phyloP scores from a whole-genome alignment of 2,113 vertebrate genomes.

The Muntiacus muntjak region DNA sequence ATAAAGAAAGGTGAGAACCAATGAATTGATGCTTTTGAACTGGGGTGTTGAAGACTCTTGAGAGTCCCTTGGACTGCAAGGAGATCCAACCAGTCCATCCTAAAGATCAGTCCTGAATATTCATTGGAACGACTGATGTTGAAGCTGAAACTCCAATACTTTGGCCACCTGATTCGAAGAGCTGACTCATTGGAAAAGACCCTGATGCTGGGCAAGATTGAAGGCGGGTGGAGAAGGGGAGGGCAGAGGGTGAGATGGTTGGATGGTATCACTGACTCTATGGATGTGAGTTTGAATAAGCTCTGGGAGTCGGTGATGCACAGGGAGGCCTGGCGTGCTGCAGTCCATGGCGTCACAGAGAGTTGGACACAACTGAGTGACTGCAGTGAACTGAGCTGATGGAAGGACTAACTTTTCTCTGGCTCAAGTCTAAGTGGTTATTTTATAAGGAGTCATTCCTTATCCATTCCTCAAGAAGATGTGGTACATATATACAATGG shows the following conservation, averaged over 20 bases:
- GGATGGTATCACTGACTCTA: neutral
- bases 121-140: neutral
- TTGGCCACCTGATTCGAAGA: neutral
- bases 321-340: neutral
- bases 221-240: neutral
- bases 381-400: neutral
- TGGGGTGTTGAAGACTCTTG: neutral
- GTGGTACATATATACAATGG: neutral
- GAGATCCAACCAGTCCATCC: neutral
- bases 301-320: neutral
- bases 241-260: neutral
- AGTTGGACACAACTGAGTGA: neutral
- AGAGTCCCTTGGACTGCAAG: neutral
- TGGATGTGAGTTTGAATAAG: neutral
- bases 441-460: neutral
- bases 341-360: accelerated
- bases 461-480: neutral
- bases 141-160: neutral
- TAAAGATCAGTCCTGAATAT: neutral
- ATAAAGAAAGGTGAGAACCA: neutral
- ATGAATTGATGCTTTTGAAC: neutral
- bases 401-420: neutral
- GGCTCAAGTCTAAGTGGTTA: neutral
- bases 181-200: neutral
- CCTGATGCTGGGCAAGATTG: neutral